Conservation (phyloP, 2,888 invertebrate genomes). For the Fragum fragum region DNA sequence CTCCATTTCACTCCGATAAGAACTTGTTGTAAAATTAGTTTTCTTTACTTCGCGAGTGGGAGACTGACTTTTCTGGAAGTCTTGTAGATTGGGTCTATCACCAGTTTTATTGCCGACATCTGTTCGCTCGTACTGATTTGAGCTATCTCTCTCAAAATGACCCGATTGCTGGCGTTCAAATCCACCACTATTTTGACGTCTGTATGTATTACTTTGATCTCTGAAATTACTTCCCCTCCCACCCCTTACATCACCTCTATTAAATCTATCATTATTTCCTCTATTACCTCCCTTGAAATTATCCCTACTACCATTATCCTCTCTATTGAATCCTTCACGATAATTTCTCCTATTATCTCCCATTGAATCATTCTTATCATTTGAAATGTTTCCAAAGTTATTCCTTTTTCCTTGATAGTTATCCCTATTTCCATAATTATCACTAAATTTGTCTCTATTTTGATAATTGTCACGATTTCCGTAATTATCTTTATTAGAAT, state of each 20-base stretch:
- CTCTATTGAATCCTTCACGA: neutral
- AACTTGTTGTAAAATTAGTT: neutral
- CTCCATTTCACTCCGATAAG: neutral
- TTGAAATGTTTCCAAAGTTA: constrained; percentile 25
- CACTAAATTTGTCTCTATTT: constrained; percentile 23
- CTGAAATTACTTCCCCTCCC: constrained; percentile 7
- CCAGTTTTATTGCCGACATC: neutral
- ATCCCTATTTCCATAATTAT: constrained; percentile 19
- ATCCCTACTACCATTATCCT: neutral
- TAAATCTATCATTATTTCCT: neutral
- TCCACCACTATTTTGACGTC: constrained; percentile 42
- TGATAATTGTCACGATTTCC: constrained; percentile 37
- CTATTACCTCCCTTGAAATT: constrained; percentile 27
- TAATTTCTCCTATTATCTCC: constrained; percentile 17
- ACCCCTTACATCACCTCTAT: neutral
- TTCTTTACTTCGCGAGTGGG: neutral
- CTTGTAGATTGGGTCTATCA: neutral
- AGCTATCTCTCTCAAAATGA: neutral
- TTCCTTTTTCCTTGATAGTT: constrained; percentile 6
- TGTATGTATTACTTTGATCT: constrained; percentile 13
- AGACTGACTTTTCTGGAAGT: constrained; percentile 7
- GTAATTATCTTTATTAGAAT: constrained; percentile 29
- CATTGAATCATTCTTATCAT: constrained; percentile 26
- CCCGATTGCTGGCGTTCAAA: neutral
- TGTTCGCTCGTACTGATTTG: constrained; percentile 3